phyloP scores from a whole-genome alignment of 30 jellyfish, hydroid and myxozoan species.

The Sanderia malayensis region DNA sequence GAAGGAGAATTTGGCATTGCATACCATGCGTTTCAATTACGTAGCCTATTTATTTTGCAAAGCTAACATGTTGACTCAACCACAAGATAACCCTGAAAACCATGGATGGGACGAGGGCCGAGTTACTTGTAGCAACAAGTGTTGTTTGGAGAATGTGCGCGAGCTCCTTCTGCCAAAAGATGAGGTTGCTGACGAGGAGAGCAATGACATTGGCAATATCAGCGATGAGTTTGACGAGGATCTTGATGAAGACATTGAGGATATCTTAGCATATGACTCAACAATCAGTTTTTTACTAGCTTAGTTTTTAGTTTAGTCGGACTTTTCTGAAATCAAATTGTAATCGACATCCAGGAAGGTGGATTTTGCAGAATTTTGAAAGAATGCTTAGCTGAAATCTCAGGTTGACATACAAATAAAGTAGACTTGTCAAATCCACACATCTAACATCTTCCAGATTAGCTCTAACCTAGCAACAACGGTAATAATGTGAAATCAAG shows the following conservation, averaged over 20 bases:
- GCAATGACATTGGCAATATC: not conserved
- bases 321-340: not conserved
- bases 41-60: conserved; percentile 1
- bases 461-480: too few relatives aligned
- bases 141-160: not conserved
- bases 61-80: not conserved
- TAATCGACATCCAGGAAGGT: not conserved
- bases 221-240: conserved; percentile 6
- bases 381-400: not conserved
- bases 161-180: conserved; percentile 8
- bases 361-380: not conserved
- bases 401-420: not conserved
- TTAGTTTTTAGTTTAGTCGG: not conserved
- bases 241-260: not conserved
- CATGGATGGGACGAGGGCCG: conserved; percentile 12
- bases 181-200: conserved; percentile 10
- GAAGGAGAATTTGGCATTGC: not conserved
- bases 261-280: not conserved
- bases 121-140: conserved; percentile 5
- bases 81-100: conserved; percentile 10
- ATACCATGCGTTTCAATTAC: not conserved
- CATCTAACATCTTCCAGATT: too few relatives aligned
- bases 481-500: too few relatives aligned
- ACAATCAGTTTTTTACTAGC: not conserved
- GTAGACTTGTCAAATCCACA: too few relatives aligned